Conservation (phyloP, 1,140 invertebrate species). For the Diachasma alloeum region DNA sequence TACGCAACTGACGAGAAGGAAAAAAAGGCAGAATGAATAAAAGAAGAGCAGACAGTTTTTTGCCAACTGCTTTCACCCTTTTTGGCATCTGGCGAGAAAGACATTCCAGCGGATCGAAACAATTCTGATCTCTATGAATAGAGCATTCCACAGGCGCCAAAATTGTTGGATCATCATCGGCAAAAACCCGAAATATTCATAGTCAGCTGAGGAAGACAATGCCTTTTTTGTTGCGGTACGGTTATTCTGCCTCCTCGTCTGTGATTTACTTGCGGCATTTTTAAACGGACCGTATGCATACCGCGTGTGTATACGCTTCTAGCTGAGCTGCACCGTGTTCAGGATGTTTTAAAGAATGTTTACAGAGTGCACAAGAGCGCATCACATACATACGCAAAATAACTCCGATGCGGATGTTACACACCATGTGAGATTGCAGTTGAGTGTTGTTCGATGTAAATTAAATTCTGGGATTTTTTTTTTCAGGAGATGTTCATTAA, state of each 20-base stretch:
- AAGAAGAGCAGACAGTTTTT: background rate
- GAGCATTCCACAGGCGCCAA: background rate
- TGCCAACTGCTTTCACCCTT: background rate
- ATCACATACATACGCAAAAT: conserved; percentile 6
- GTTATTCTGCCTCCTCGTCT: conserved; percentile 3
- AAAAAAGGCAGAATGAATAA: conserved; percentile 1
- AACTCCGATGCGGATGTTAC: conserved; percentile 19
- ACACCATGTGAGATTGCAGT: conserved; percentile 9
- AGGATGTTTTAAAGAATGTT: conserved; percentile 30
- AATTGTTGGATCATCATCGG: background rate
- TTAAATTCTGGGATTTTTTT: background rate
- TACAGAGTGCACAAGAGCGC: conserved; percentile 21
- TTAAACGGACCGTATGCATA: conserved; percentile 22
- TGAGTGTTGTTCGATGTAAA: conserved; percentile 3
- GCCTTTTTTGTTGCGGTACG: conserved; percentile 5
- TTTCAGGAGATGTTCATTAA: background rate
- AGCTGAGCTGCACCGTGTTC: conserved; percentile 6
- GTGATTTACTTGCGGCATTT: conserved; percentile 28
- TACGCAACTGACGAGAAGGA: conserved; percentile 4
- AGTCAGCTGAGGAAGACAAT: background rate
- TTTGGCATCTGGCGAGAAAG: background rate
- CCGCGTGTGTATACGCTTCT: conserved; percentile 25
- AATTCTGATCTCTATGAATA: background rate
- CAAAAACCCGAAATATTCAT: background rate
- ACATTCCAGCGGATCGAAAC: background rate